phyloP scores from a whole-genome alignment of 2,888 invertebrate species.

The Petrolisthes cinctipes region DNA sequence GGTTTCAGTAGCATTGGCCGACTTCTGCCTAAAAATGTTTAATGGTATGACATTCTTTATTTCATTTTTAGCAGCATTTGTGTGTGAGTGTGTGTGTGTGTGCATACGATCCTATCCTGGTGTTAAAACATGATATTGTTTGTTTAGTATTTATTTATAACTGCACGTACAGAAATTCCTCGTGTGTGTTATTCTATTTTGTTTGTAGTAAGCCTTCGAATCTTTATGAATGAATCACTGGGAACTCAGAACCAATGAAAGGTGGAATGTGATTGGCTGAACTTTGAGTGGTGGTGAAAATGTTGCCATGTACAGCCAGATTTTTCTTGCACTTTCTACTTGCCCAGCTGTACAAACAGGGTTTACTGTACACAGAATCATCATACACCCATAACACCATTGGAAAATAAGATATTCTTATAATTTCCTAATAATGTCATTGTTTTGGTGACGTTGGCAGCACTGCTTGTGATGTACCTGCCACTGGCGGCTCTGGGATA shows the following conservation, averaged over 20 bases:
- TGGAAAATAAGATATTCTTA: neutral
- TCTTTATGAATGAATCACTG: too few relatives aligned
- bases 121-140: neutral
- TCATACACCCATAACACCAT: neutral
- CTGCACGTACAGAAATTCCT: neutral
- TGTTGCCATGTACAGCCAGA: neutral
- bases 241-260: too few relatives aligned
- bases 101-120: neutral
- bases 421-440: too few relatives aligned
- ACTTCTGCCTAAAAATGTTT: neutral
- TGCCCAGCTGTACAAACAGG: too few relatives aligned
- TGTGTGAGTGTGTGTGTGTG: conserved; percentile 15
- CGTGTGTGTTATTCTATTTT: neutral
- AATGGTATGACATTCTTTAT: too few relatives aligned
- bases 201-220: too few relatives aligned
- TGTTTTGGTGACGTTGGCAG: conserved; percentile 68
- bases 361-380: too few relatives aligned
- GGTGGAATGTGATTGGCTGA: too few relatives aligned
- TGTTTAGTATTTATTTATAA: neutral
- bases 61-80: neutral
- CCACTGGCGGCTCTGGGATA: conserved; percentile 77
- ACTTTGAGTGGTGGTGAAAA: too few relatives aligned
- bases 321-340: too few relatives aligned
- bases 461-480: conserved; percentile 74
- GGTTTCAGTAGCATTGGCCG: neutral